phyloP scores from a whole-genome alignment of 2,113 vertebrate genomes.

The Spizaetus ornatus region DNA sequence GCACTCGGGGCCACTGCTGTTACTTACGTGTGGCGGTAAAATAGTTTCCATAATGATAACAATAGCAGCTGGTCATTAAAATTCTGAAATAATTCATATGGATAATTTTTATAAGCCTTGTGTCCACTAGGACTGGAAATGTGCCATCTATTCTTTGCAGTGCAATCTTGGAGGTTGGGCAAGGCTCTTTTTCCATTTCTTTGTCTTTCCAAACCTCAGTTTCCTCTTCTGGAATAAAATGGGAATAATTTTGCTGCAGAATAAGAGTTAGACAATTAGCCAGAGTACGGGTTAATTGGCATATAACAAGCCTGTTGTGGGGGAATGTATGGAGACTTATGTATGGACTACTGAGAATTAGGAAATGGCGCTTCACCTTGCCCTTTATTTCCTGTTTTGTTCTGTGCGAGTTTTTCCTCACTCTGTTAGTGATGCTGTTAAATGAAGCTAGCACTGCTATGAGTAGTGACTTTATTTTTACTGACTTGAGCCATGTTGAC shows the following conservation, averaged over 20 bases:
- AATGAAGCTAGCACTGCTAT: neutral
- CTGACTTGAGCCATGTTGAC: neutral
- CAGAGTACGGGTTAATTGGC: neutral
- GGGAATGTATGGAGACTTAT: neutral
- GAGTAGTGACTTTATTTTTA: neutral
- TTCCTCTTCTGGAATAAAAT: neutral
- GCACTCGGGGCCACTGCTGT: neutral
- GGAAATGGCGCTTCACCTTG: neutral
- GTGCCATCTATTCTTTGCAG: neutral
- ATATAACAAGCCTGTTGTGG: neutral
- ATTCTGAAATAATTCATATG: neutral
- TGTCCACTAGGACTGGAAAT: neutral
- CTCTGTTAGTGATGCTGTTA: neutral
- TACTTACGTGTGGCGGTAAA: neutral
- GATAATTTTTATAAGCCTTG: neutral
- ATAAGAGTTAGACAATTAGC: neutral
- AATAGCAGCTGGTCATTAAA: fast-evolving
- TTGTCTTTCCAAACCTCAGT: neutral
- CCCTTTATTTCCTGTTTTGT: neutral
- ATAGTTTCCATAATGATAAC: neutral
- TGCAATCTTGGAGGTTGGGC: neutral
- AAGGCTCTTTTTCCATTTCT: neutral
- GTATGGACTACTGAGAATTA: neutral
- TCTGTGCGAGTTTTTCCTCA: neutral
- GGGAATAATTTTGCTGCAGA: neutral